Evolutionary conservation across 2,797 vertebrate species (phyloP), one percentile per base, ranked within the genome.

Genomic region (Pseudotriccus pelzelni): DNA sequence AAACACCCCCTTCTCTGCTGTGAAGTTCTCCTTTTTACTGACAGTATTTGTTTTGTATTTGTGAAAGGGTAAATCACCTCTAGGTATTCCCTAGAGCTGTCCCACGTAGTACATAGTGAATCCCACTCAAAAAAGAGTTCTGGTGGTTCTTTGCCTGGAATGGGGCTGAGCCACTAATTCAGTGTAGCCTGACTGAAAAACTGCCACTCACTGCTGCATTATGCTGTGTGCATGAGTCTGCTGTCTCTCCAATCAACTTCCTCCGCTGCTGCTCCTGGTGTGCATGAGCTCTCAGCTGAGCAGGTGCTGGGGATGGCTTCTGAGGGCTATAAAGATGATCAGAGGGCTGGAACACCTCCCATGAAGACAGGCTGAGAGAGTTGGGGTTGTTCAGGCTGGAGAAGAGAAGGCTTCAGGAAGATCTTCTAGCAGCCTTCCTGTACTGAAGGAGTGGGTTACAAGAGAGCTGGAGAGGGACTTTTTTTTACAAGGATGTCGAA

Each of bases 241-340:
- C 32, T 49, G 2, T 22, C n/a, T 50, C 0, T 1, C 1, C 9
- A 23, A 20, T 10, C 1, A 5, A 3, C 41, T 49, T 59, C 36
- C 36, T 10, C 34, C 8, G 1, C 11, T 27, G 25, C 44, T 30
- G 37, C 1, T 7, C 34, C 22, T 34, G 36, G 12, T 32, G 16
- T 5, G 4, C 14, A 6, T 2, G 8, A 59, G 32, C 30, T 59
- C 8, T 34, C 53, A 37, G 53, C 59, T 67, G 58, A 67, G 53
- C 64, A 43, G 9, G 13, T 19, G 15, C 14, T 37, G 24, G 20
- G 44, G 23, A 10, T 32, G 39, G 7, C 34, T 58, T 50, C 50
- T 46, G 32, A 66, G 43, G 43, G 32, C 23, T 16, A 18, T 24
- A 25, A 32, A 46, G 32, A 19, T 46, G 16, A 25, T 24, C 32